Conservation (phyloP, 2,888 invertebrate species). For the Trissolcus brochymenae region DNA sequence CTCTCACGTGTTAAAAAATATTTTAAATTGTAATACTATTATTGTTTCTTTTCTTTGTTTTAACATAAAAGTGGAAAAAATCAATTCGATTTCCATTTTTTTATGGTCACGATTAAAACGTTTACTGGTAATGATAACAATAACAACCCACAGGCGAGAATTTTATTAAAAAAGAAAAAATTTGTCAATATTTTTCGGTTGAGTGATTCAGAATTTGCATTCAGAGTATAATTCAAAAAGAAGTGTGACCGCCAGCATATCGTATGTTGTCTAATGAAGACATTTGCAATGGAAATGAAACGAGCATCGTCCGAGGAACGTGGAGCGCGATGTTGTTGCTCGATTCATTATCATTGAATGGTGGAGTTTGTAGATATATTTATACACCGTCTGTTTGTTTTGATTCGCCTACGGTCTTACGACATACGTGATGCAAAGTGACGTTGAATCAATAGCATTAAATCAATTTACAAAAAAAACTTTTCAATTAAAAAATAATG, state of each 20-base stretch:
- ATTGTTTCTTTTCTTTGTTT: too few species aligned
- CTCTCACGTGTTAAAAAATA: too few species aligned
- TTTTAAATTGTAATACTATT: too few species aligned
- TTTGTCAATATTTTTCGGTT: too few species aligned
- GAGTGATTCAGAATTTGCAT: too few species aligned
- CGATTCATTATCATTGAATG: constrained; percentile 36
- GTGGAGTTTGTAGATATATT: constrained; percentile 7
- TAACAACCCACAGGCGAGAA: too few species aligned
- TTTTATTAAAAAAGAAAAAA: too few species aligned
- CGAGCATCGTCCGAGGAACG: constrained; percentile 9
- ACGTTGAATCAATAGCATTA: neutral
- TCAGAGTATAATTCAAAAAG: neutral
- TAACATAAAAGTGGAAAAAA: too few species aligned
- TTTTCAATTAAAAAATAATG: neutral
- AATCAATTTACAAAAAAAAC: neutral
- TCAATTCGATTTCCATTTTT: too few species aligned
- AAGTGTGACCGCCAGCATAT: constrained; percentile 16
- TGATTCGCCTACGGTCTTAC: constrained; percentile 21
- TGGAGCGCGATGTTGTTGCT: constrained; percentile 17
- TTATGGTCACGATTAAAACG: too few species aligned
- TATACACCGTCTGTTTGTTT: constrained; percentile 27
- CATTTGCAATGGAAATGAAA: constrained; percentile 37
- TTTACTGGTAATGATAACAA: too few species aligned
- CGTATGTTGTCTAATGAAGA: constrained; percentile 26
- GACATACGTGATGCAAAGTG: constrained; percentile 13